Conservation (phyloP, 2,888 invertebrate genomes). For the Hyposoter dolosus region DNA sequence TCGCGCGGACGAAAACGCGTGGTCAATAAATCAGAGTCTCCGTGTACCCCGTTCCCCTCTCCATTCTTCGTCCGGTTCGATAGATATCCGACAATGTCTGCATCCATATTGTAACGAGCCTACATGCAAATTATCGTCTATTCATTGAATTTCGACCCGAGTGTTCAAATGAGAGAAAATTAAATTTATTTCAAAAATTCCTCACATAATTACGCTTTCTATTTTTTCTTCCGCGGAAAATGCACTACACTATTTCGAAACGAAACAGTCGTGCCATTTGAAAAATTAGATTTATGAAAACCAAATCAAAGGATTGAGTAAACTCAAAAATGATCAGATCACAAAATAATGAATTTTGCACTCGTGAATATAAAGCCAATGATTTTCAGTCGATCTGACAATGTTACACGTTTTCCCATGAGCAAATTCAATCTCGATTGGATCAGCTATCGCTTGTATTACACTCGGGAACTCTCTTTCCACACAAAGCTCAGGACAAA, state of each 20-base stretch:
- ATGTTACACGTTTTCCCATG: neutral
- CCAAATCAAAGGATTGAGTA: too few species aligned
- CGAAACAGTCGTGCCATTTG: too few species aligned
- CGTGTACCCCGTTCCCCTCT: conserved; percentile 62
- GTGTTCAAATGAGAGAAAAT: neutral
- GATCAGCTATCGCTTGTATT: neutral
- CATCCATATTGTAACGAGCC: conserved; percentile 36
- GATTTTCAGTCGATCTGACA: neutral
- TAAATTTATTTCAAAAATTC: neutral
- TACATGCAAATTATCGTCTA: conserved; percentile 31
- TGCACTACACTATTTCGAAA: too few species aligned
- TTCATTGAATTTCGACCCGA: conserved; percentile 7
- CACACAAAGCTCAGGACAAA: neutral
- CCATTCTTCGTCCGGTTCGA: conserved; percentile 37
- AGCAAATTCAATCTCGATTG: neutral
- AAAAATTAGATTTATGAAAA: too few species aligned
- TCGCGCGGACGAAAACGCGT: conserved; percentile 66
- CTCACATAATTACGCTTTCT: neutral
- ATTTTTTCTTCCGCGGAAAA: neutral
- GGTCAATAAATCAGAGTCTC: conserved; percentile 82
- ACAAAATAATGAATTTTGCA: neutral
- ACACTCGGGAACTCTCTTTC: neutral
- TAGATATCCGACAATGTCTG: conserved; percentile 48
- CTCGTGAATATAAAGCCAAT: neutral
- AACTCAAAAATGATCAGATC: neutral